Evolutionary conservation across 2,797 vertebrate genomes (phyloP).

Genomic region (Tapirus indicus): DNA sequence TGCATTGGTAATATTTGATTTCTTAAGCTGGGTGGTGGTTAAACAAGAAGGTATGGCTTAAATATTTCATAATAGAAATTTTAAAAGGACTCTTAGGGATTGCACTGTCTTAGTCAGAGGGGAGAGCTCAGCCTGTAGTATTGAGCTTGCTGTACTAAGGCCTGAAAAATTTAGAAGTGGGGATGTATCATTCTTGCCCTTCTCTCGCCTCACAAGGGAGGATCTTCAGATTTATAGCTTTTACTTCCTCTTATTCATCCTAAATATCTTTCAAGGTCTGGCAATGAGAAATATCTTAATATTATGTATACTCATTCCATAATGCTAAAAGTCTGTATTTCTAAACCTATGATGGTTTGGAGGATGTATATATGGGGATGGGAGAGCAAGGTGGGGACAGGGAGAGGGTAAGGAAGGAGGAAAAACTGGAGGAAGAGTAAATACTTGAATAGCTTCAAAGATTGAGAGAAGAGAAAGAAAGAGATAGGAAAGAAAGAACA

Average conservation of each 20-base stretch:
- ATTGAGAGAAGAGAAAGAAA: neutral
- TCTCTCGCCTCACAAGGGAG: neutral
- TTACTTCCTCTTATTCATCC: neutral
- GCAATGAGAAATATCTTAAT: neutral
- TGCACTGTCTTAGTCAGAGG: neutral
- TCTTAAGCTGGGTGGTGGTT: neutral
- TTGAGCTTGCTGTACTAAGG: neutral
- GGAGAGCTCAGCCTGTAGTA: neutral
- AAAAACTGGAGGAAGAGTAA: neutral
- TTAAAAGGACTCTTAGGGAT: neutral
- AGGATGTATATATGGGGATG: neutral
- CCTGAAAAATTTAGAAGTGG: neutral
- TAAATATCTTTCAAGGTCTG: neutral
- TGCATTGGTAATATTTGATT: neutral
- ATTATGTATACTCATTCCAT: neutral
- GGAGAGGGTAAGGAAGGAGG: neutral
- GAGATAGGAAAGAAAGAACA: neutral
- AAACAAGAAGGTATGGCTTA: neutral
- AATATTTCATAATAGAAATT: neutral
- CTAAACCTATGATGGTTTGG: neutral
- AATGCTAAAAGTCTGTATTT: slow-evolving; percentile 8
- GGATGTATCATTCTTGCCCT: neutral
- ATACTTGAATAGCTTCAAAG: neutral
- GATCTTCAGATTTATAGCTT: neutral
- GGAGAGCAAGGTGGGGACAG: neutral